phyloP scores from a whole-genome alignment of 53 echinoderm and acorn worm genomes.

The Paracentrotus lividus region DNA sequence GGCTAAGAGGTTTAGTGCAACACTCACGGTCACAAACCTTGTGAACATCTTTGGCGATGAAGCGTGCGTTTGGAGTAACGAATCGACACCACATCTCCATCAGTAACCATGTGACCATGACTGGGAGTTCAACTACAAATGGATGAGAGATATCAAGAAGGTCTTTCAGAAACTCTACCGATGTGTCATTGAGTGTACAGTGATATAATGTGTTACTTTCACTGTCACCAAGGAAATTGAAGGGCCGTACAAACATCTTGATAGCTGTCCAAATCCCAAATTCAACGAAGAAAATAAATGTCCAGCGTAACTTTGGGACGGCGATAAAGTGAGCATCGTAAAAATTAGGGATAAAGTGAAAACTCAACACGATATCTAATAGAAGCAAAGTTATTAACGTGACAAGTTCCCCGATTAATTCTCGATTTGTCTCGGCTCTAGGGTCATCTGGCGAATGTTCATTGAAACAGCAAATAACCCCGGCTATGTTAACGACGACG shows the following conservation, averaged over 20 bases:
- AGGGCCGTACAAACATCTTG: not conserved
- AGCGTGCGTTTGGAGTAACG: not conserved
- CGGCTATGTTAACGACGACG: not conserved
- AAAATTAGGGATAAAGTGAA: constrained; percentile 24
- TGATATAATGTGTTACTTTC: not conserved
- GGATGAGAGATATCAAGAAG: not conserved
- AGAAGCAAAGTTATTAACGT: not conserved
- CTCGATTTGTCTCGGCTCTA: not conserved
- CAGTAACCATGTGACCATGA: not conserved
- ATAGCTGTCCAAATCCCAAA: not conserved
- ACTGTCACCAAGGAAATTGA: not conserved
- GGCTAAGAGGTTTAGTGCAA: not conserved
- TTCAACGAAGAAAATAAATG: not conserved
- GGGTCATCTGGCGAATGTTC: not conserved
- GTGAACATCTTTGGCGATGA: not conserved
- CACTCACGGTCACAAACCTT: not conserved
- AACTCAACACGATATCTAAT: not conserved
- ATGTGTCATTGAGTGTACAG: not conserved
- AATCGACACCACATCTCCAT: not conserved
- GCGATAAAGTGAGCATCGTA: constrained; percentile 5
- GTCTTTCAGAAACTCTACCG: not conserved
- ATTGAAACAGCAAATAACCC: constrained; percentile 6
- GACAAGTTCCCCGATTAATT: not conserved
- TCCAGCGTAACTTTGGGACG: not conserved
- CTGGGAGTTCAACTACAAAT: not conserved